Conservation (phyloP, 2,797 vertebrate species). For the Darevskia nairensis region DNA sequence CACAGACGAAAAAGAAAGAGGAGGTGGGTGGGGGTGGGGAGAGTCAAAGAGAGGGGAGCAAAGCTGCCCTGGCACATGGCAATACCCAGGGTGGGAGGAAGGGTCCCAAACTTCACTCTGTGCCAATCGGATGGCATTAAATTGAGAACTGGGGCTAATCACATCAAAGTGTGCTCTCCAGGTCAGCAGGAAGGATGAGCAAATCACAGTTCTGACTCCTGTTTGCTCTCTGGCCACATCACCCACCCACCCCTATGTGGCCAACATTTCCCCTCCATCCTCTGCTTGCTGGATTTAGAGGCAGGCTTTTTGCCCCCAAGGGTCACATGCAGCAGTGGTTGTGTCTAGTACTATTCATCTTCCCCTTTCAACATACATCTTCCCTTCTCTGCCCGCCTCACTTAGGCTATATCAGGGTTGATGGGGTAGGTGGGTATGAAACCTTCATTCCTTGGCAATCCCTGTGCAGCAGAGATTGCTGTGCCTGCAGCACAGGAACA, state of each 20-base stretch:
- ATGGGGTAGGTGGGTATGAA: no score
- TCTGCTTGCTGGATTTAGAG: background rate
- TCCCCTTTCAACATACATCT: no score
- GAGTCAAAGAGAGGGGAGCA: background rate
- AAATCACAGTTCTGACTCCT: background rate
- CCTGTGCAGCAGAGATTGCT: background rate
- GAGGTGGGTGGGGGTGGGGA: no score
- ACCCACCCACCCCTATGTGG: background rate
- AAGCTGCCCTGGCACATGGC: background rate
- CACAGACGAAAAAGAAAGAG: background rate
- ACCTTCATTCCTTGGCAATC: background rate
- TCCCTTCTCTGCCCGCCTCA: no score
- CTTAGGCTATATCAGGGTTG: no score
- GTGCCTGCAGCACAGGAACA: no score
- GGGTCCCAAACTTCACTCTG: background rate
- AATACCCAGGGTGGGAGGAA: background rate
- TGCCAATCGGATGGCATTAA: background rate
- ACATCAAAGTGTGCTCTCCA: background rate
- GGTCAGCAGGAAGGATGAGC: background rate
- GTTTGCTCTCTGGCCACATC: background rate
- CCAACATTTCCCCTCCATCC: background rate
- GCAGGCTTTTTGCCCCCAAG: background rate
- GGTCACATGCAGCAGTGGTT: background rate
- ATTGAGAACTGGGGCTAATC: background rate
- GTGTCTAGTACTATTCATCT: no score